Base-by-base conservation (phyloP, 2,797 vertebrate genomes). In the Halcyon chelicuti region DNA sequence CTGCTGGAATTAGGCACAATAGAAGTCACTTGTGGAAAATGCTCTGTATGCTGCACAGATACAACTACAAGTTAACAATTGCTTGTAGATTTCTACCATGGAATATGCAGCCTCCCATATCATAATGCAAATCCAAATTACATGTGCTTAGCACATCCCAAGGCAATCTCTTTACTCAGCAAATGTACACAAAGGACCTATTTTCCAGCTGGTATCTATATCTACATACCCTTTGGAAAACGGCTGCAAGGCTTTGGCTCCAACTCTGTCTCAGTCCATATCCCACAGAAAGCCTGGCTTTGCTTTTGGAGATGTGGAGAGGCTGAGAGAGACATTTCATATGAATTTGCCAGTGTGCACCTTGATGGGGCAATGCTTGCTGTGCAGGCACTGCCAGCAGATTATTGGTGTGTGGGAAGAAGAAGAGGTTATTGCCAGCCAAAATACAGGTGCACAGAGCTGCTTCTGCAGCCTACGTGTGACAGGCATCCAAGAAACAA, bases 371-470 rank as follows among this genome's bases (percentile, higher is more conserved):
- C 39, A 42, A 37, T 0, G 5, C 49, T 12, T 54, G 16, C 70
- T 4, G 26, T 65, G 47, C 55, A 7, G n/a, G 57, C 35, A 5
- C n/a, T 35, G 66, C 54, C 16, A 17, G 61, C 49, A 78, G 44
- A 54, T 90, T 40, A 6, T 3, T 77, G 70, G 5, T 39, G 60
- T 68, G 88, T 68, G 83, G 86, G 86, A 94, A 85, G 88, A 78
- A 68, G 51, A 65, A 10, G 68, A 73, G 51, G 16, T 35, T 11
- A 18, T 15, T 88, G 91, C 83, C 90, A 95, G 95, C 90, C 91
- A 70, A 95, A 96, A 94, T 76, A 93, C 94, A 96, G 93, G 96
- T 96, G 94, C 90, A 88, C 2, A n/a, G 71, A 2, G 4, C 71
- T 87, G 60, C 80, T 89, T 33, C 70, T 73, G 47, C 83, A 90